Conservation (phyloP, 2,113 vertebrate genomes). For the Ammodytes dubius region DNA sequence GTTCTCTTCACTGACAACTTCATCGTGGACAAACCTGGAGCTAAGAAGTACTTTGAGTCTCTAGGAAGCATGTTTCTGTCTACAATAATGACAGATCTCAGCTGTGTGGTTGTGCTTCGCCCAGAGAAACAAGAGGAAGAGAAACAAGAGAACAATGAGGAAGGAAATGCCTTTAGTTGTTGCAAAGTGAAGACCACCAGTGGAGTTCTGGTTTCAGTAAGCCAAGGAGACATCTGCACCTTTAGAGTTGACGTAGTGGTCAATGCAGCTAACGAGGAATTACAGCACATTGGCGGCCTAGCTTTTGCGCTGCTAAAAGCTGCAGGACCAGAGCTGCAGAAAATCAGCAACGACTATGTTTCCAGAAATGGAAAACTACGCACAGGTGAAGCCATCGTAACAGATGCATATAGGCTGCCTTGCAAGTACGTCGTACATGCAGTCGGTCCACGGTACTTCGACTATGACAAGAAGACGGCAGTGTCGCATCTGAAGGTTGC, state of each 20-base stretch:
- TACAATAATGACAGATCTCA: constrained; percentile 63
- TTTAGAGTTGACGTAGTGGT: constrained; percentile 87
- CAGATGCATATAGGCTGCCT: constrained; percentile 80
- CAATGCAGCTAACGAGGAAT: constrained; percentile 88
- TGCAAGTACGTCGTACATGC: constrained; percentile 89
- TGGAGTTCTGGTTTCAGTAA: constrained; percentile 82
- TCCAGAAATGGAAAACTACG: constrained; percentile 42
- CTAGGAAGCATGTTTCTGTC: constrained; percentile 56
- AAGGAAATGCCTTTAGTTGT: background rate
- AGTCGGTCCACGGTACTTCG: constrained; percentile 86
- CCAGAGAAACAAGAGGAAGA: constrained; percentile 45
- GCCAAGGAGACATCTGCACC: constrained; percentile 80
- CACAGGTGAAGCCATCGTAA: constrained; percentile 71
- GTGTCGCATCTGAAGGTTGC: constrained; percentile 63
- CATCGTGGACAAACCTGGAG: constrained; percentile 86
- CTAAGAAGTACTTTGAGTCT: constrained; percentile 83
- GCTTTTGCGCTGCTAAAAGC: constrained; percentile 79
- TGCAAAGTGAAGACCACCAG: constrained; percentile 64
- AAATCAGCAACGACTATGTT: constrained; percentile 76
- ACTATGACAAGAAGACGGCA: background rate
- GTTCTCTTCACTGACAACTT: constrained; percentile 73
- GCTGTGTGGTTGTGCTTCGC: constrained; percentile 84
- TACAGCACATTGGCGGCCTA: constrained; percentile 85
- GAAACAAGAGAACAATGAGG: constrained; percentile 7
- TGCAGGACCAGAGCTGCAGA: constrained; percentile 87